Evolutionary conservation across 2,888 invertebrate genomes (phyloP).

Genomic region (Agrochola lychnidis): DNA sequence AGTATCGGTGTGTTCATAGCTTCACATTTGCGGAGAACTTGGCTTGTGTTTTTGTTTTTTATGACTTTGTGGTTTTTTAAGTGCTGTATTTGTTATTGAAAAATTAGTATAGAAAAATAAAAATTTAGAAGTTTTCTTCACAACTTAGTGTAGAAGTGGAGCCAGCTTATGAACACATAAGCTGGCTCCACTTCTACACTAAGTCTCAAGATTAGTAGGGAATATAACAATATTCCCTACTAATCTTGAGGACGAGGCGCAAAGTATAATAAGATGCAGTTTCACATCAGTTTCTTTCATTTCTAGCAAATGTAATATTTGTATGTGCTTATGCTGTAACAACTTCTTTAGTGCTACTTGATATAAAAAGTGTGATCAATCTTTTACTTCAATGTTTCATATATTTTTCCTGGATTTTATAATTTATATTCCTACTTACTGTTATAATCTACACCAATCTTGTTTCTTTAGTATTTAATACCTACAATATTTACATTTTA

Average conservation of each 20-base stretch:
- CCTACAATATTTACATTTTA: not conserved
- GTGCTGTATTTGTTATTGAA: not conserved
- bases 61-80: not conserved
- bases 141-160: not conserved
- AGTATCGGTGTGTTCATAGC: conserved; percentile 22
- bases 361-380: not conserved
- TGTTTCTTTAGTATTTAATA: not conserved
- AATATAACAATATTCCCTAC: too few species aligned
- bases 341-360: not conserved
- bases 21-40: conserved; percentile 35
- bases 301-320: not conserved
- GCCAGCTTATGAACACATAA: not conserved
- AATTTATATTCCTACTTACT: not conserved
- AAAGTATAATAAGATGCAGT: not conserved
- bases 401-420: not conserved
- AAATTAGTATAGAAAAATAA: not conserved
- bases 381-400: not conserved
- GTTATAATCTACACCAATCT: not conserved
- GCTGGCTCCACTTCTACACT: too few species aligned
- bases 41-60: not conserved
- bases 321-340: not conserved
- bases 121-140: not conserved
- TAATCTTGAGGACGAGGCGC: not conserved
- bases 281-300: not conserved
- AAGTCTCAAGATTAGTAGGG: too few species aligned